Evolutionary conservation across 2,113 vertebrate genomes (phyloP).

Genomic region (Ploceus nigricollis): DNA sequence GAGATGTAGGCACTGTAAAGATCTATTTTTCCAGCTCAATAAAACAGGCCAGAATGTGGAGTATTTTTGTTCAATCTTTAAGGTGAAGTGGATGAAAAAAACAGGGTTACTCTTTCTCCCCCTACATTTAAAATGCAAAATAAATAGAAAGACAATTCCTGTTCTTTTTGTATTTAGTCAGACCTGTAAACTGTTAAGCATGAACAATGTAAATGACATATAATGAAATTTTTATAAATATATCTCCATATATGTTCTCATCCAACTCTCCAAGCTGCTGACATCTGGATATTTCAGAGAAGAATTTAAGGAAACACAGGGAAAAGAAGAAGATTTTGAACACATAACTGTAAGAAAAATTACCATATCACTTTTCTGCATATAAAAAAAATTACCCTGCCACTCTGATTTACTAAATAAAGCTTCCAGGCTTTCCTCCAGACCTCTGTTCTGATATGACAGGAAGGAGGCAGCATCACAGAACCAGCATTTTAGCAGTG

Average conservation of each 20-base stretch:
- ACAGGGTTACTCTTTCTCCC: neutral
- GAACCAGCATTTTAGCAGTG: neutral
- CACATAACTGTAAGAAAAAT: neutral
- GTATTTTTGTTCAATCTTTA: neutral
- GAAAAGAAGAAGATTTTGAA: neutral
- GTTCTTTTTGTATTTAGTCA: neutral
- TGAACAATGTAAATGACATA: neutral
- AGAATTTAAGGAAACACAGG: neutral
- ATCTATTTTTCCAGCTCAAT: neutral
- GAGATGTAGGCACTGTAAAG: neutral
- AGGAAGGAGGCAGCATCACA: neutral
- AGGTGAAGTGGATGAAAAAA: neutral
- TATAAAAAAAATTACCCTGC: neutral
- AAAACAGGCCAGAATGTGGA: neutral
- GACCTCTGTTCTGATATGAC: neutral
- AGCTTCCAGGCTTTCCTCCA: neutral
- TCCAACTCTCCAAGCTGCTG: fast-evolving
- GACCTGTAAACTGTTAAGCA: neutral
- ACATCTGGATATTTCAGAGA: neutral
- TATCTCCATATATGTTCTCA: fast-evolving
- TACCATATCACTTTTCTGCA: neutral
- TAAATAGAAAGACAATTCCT: neutral
- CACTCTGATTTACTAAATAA: neutral
- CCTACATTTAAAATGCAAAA: neutral
- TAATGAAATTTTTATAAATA: neutral